Conservation (phyloP, 2,797 vertebrate genomes). For the Lepus townsendii region DNA sequence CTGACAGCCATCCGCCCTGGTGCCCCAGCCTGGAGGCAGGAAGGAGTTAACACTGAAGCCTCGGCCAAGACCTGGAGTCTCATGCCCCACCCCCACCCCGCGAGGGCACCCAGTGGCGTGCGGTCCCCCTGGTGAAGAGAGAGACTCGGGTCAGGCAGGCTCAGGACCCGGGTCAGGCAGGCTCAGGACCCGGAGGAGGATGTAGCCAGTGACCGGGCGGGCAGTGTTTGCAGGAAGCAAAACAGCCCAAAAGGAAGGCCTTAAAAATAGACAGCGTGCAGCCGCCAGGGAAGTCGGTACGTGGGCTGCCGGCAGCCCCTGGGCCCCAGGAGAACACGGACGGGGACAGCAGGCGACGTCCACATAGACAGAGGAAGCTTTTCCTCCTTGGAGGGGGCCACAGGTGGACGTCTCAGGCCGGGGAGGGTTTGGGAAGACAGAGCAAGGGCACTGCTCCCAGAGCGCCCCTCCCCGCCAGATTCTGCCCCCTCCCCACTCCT, state of each 20-base stretch:
- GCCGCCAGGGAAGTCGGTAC: no score
- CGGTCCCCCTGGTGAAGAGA: neutral
- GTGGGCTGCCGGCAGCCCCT: neutral
- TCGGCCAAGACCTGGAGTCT: no score
- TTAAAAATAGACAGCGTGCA: slow-evolving; percentile 77
- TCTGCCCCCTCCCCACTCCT: neutral
- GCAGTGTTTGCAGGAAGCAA: slow-evolving; percentile 76
- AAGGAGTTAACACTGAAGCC: neutral
- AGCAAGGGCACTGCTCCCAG: fast-evolving
- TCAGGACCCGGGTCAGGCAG: neutral
- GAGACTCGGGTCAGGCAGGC: neutral
- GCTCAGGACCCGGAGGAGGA: neutral
- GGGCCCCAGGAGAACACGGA: neutral
- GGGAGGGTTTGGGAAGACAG: no score
- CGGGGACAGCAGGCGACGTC: neutral
- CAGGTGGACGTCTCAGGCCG: neutral
- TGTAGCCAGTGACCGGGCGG: neutral
- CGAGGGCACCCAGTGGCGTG: neutral
- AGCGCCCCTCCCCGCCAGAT: neutral
- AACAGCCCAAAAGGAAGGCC: slow-evolving; percentile 51
- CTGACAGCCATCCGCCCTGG: no score
- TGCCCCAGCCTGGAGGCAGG: neutral
- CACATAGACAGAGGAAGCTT: neutral
- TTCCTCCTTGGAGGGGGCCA: neutral
- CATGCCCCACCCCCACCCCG: neutral